Evolutionary conservation across 1,140 invertebrate species (phyloP).

Genomic region (Micrasema minimum): DNA sequence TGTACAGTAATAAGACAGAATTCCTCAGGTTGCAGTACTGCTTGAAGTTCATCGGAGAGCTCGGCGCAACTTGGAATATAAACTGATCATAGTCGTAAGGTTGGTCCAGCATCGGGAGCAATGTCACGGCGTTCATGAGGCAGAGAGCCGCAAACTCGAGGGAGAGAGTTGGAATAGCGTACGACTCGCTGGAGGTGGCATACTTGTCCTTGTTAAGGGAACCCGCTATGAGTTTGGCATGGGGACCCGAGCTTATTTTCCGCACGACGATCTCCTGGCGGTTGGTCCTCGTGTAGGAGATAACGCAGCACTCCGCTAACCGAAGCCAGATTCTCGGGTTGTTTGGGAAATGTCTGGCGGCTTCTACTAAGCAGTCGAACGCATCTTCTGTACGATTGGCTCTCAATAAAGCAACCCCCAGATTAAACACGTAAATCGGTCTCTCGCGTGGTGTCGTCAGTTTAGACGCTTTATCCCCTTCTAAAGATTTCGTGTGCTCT

Average conservation of each 20-base stretch:
- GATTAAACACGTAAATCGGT: slow-evolving; percentile 89
- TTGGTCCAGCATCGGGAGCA: slow-evolving; percentile 60
- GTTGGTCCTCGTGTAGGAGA: slow-evolving; percentile 55
- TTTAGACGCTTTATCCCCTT: slow-evolving; percentile 62
- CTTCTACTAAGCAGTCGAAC: slow-evolving; percentile 92
- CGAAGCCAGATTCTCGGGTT: slow-evolving; percentile 93
- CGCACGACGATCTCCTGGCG: slow-evolving; percentile 35
- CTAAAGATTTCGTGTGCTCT: slow-evolving; percentile 77
- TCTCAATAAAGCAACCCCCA: slow-evolving; percentile 88
- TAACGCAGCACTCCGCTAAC: slow-evolving; percentile 89
- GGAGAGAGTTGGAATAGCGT: slow-evolving; percentile 86
- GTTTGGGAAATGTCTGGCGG: slow-evolving; percentile 84
- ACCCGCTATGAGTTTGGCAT: slow-evolving; percentile 61
- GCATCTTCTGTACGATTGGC: slow-evolving; percentile 83
- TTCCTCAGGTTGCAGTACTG: slow-evolving; percentile 64
- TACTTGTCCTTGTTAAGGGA: slow-evolving; percentile 64
- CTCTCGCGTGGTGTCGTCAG: slow-evolving; percentile 68
- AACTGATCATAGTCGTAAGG: slow-evolving; percentile 55
- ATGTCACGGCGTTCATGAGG: slow-evolving; percentile 83
- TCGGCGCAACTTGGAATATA: slow-evolving; percentile 62
- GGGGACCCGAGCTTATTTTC: slow-evolving; percentile 55
- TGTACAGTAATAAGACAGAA: slow-evolving; percentile 80
- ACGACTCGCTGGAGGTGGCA: slow-evolving; percentile 72
- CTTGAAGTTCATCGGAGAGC: slow-evolving; percentile 62
- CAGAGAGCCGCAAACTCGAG: slow-evolving; percentile 91